phyloP scores from a whole-genome alignment of 2,888 invertebrate species.

The Amaurobius ferox region DNA sequence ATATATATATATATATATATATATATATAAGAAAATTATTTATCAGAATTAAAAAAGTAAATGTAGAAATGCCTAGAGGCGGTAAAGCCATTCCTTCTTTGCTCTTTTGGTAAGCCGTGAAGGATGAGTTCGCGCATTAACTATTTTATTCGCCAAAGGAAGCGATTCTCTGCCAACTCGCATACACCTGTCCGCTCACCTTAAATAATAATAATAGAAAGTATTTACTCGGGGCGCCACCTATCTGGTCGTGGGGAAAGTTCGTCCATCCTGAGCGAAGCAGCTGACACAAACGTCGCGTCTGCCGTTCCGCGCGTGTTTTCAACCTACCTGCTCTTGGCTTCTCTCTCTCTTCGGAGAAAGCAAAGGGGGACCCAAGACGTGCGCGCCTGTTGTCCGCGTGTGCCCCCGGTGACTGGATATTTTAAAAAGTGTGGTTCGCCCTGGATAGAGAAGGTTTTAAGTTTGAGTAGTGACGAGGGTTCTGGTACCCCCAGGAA shows the following conservation, averaged over 20 bases:
- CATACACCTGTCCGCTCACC: conserved; percentile 13
- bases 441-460: not conserved
- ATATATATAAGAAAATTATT: no score
- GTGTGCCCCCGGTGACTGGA: not conserved
- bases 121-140: no score
- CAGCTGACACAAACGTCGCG: conserved; percentile 46
- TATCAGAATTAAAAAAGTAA: no score
- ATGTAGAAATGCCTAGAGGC: no score
- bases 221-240: conserved; percentile 67
- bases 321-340: not conserved
- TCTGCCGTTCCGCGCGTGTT: conserved; percentile 10
- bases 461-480: not conserved
- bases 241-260: conserved; percentile 43
- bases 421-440: not conserved
- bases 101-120: no score
- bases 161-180: not conserved
- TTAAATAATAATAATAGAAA: conserved; percentile 68
- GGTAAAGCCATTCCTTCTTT: no score
- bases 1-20: no score
- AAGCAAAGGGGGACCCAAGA: not conserved
- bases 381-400: not conserved
- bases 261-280: conserved; percentile 7
- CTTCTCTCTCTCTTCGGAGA: not conserved
- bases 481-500: no score
- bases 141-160: conserved; percentile 2